Base-by-base conservation (phyloP, 2,797 vertebrate genomes). In the Sebastes oblongus region DNA sequence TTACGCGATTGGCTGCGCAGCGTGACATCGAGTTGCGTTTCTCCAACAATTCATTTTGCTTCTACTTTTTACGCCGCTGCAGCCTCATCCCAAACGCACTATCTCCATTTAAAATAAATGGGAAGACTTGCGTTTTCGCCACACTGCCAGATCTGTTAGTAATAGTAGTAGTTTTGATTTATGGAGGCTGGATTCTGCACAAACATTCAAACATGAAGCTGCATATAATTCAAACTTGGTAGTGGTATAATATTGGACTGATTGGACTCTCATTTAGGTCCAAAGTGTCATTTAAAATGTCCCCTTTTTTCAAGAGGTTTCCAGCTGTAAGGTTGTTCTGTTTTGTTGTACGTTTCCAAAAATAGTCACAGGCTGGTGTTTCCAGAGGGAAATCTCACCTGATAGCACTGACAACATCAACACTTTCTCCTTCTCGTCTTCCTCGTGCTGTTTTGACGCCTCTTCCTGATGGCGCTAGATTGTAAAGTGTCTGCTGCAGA, bases 371-470 rank as follows among this genome's bases (percentile, higher is more conserved):
- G 56, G 13, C 50, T 50, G 56, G 16, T 64, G 29, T 78, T 68
- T 78, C 52, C 42, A 61, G 54, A 78, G 16, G 27, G 22, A 29
- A 24, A 81, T 76, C 67, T 74, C 76, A 75, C 46, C 30, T 59
- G 36, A 77, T 70, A 58, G 24, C 46, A 24, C 10, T 46, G 36
- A 24, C 36, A 61, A 71, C 32, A 75, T 77, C 65, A 72, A 66
- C 81, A 70, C 75, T 42, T 73, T 67, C 50, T 32, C 59, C 61
- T 69, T 34, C 58, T 83, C 20, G 0, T 55, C 71, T 58, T 82
- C 46, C 66, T 66, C 2, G 1, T 67, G 66, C 27, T 84, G 72
- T 81, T 86, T 32, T 65, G 66, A 80, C 80, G 86, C 81, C 59
- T 87, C 62, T 50, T 55, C 56, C 60, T 62, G 56, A 66, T 42